Evolutionary conservation across 2,113 vertebrate species (phyloP).

Genomic region (Corythornis vintsioides): DNA sequence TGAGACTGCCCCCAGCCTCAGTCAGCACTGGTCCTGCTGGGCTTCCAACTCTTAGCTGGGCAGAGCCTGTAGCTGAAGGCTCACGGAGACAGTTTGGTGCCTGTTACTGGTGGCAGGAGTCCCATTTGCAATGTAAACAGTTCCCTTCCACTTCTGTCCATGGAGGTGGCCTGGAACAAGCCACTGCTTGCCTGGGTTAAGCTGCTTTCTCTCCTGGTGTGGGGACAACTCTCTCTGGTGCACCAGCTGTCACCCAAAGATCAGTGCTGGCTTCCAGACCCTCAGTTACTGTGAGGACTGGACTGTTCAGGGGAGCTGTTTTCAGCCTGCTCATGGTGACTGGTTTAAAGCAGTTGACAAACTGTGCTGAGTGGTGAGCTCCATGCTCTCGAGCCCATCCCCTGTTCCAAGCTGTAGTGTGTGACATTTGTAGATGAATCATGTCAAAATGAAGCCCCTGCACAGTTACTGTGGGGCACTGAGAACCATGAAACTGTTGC

Average conservation of each 20-base stretch:
- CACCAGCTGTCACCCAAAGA: neutral
- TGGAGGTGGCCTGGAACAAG: neutral
- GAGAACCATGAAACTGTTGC: neutral
- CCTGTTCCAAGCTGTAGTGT: neutral
- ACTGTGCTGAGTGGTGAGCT: neutral
- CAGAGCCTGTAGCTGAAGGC: neutral
- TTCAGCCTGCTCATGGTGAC: neutral
- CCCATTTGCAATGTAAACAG: neutral
- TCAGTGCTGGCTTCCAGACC: neutral
- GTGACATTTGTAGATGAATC: neutral
- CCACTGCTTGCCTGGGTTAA: accelerated
- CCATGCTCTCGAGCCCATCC: neutral
- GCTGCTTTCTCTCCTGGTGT: neutral
- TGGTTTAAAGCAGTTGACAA: neutral
- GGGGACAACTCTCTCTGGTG: accelerated
- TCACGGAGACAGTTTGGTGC: neutral
- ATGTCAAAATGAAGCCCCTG: neutral
- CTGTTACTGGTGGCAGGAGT: neutral
- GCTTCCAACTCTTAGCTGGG: neutral
- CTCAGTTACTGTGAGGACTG: accelerated
- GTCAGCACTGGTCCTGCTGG: neutral
- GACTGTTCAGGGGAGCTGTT: neutral
- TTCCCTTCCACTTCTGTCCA: no score
- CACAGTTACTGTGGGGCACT: neutral
- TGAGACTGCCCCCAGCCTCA: neutral